These are phyloP conservation scores for Brachymystax lenok DNA, from an alignment of 2,797 vertebrate species.

Conservation along the genomic window DNA sequence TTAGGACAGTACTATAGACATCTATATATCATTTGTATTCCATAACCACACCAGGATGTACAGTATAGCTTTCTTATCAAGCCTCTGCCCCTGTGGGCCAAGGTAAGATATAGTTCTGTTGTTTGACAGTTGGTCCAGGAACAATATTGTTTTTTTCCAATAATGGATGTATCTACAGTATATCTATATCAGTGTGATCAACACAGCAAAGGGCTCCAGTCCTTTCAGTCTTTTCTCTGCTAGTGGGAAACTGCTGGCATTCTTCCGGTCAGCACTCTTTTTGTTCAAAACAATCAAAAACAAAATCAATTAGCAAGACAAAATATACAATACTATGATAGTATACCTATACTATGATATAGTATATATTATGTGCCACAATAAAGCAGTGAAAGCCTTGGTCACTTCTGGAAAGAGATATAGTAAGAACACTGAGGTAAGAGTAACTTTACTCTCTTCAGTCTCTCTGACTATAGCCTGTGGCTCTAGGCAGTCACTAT, in stretches of 20 bases:
- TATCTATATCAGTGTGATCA: background rate
- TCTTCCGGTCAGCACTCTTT: background rate
- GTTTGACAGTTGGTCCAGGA: background rate
- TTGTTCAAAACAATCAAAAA: background rate
- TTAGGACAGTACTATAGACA: constrained; percentile 49
- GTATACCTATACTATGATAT: background rate
- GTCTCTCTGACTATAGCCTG: background rate
- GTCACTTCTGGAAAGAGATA: constrained; percentile 6
- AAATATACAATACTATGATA: constrained; percentile 1
- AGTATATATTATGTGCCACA: constrained; percentile 19
- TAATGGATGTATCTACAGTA: background rate
- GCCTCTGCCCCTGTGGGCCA: background rate
- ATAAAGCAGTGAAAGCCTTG: constrained; percentile 3
- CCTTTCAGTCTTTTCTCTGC: background rate
- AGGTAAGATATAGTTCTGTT: constrained; percentile 12
- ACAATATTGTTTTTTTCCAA: constrained; percentile 1
- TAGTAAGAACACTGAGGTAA: background rate
- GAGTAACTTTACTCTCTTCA: background rate
- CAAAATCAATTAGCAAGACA: background rate
- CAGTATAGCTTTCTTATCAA: constrained; percentile 1
- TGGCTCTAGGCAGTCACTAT: background rate
- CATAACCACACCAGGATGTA: background rate
- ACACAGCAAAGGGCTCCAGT: background rate
- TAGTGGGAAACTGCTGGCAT: background rate
- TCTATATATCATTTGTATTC: background rate